Evolutionary conservation across 1,140 invertebrate species (phyloP).

Genomic region (Cecropterus lyciades): DNA sequence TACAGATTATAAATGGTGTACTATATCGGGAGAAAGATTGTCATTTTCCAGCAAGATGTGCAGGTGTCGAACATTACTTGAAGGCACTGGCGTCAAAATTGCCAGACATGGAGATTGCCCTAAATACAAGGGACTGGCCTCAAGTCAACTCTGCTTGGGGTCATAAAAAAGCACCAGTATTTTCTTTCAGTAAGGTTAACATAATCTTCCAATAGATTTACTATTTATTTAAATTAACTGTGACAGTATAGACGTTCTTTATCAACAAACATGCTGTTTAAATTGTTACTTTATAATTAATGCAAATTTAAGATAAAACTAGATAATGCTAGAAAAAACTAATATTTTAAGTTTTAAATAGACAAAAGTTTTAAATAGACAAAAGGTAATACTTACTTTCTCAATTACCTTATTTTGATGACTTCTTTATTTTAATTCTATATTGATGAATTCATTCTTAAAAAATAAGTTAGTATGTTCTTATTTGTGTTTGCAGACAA

Average conservation of each 20-base stretch:
- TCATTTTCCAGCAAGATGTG: constrained; percentile 96
- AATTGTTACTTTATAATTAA: too few species aligned
- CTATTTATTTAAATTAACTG: background rate
- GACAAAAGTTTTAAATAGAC: too few species aligned
- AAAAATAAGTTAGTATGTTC: too few species aligned
- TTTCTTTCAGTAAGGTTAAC: constrained; percentile 97
- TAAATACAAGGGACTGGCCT: constrained; percentile 97
- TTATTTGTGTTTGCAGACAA: constrained; percentile 84
- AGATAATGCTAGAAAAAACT: too few species aligned
- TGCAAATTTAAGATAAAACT: too few species aligned
- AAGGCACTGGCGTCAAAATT: constrained; percentile 86
- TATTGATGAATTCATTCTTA: too few species aligned
- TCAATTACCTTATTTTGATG: too few species aligned
- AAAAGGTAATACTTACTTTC: too few species aligned
- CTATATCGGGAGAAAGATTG: constrained; percentile 94
- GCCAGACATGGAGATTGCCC: constrained; percentile 93
- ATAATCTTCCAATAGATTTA: constrained; percentile 38
- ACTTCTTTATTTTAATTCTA: too few species aligned
- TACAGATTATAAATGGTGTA: constrained; percentile 88
- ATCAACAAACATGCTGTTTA: too few species aligned
- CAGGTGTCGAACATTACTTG: constrained; percentile 96
- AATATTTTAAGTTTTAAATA: too few species aligned
- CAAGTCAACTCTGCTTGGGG: constrained; percentile 89
- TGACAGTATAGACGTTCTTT: too few species aligned
- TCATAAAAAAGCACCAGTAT: constrained; percentile 88